A percentile compares a stretch with the other conserved stretches of the same genome.
Evolutionary conservation across 2,888 invertebrate genomes (phyloP).

Genomic region (Crocallis elinguaria): DNA sequence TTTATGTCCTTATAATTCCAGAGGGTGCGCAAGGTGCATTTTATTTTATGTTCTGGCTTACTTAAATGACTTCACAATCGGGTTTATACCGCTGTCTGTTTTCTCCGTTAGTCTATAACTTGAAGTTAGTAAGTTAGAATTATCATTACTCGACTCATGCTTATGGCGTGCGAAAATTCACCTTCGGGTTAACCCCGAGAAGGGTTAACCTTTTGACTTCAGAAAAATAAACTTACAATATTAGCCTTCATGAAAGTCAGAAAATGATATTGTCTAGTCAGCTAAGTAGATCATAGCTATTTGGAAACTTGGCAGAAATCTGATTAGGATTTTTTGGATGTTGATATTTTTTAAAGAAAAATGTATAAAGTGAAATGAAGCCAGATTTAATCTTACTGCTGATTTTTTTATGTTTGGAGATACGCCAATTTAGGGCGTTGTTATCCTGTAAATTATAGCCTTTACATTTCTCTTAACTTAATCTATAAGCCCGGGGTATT

Average conservation of each 20-base stretch:
- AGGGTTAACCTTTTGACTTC: conserved; percentile 21
- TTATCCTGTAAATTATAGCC: too few species aligned
- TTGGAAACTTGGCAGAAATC: conserved; percentile 12
- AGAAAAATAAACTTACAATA: background rate
- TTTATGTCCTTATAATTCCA: too few species aligned
- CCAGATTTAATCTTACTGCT: background rate
- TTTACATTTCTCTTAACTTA: too few species aligned
- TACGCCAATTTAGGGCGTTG: background rate
- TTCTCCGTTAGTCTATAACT: background rate
- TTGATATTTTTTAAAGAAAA: conserved; percentile 3
- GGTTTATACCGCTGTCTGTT: too few species aligned
- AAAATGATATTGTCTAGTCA: background rate
- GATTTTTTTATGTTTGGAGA: background rate
- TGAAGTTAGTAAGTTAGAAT: background rate
- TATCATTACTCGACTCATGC: background rate
- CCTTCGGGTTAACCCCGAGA: too few species aligned
- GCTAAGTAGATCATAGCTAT: background rate
- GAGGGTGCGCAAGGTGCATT: too few species aligned
- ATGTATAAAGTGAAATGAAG: background rate
- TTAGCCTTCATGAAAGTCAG: conserved; percentile 12
- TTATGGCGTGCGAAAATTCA: background rate
- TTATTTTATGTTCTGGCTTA: too few species aligned
- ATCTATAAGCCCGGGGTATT: too few species aligned
- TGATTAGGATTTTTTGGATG: conserved; percentile 9
- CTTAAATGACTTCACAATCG: too few species aligned